Evolutionary conservation across 2,113 vertebrate species (phyloP).

Genomic region (Tragelaphus scriptus): DNA sequence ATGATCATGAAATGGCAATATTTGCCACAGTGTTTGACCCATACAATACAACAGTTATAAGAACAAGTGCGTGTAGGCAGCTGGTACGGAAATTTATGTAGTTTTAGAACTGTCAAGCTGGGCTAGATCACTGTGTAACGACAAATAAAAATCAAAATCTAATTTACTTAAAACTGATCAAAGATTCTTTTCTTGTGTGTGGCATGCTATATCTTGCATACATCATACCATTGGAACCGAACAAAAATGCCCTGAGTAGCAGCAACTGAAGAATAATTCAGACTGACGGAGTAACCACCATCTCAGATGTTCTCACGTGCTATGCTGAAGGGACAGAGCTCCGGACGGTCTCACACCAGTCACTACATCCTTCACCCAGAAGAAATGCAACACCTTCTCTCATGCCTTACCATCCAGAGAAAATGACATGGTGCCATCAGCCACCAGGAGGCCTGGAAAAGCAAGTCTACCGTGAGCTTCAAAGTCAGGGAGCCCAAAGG

Average conservation of each 20-base stretch:
- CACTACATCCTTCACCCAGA: neutral
- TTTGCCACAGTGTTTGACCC: neutral
- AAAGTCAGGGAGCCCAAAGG: neutral
- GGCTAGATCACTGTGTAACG: neutral
- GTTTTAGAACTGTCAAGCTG: neutral
- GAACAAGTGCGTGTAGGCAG: neutral
- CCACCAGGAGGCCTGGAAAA: neutral
- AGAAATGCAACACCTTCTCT: neutral
- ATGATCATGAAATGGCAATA: neutral
- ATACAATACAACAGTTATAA: neutral
- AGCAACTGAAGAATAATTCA: neutral
- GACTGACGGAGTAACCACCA: neutral
- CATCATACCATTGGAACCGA: neutral
- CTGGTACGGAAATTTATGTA: neutral
- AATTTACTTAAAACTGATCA: neutral
- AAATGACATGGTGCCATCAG: neutral
- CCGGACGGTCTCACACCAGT: neutral
- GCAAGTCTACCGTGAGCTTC: neutral
- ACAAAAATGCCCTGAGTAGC: neutral
- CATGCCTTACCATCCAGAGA: neutral
- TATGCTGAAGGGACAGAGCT: neutral
- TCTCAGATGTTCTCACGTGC: neutral
- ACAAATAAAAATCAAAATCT: neutral
- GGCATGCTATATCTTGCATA: neutral
- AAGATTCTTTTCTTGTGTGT: neutral